phyloP scores from a whole-genome alignment of 1,140 invertebrate species.

The Drosophila nigrodunni region DNA sequence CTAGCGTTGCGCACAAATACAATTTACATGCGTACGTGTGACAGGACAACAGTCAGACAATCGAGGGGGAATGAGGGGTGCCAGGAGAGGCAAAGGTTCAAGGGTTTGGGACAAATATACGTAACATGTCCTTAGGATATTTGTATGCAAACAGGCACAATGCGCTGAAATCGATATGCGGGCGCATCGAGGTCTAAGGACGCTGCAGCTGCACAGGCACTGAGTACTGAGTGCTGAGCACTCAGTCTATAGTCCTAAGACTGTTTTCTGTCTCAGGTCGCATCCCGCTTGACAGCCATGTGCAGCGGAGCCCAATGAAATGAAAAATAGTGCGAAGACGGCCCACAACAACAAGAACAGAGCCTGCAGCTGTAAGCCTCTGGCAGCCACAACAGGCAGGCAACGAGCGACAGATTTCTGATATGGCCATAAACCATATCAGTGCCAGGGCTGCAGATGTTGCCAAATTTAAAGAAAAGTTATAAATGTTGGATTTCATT shows the following conservation, averaged over 20 bases:
- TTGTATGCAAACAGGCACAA: constrained; percentile 79
- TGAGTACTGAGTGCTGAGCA: constrained; percentile 1
- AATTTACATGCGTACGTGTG: constrained; percentile 81
- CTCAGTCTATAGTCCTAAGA: background rate
- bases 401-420: constrained; percentile 33
- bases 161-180: constrained; percentile 79
- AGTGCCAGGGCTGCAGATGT: constrained; percentile 25
- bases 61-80: constrained; percentile 6
- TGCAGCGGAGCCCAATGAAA: constrained; percentile 75
- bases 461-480: background rate
- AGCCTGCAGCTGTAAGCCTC: constrained; percentile 45
- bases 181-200: constrained; percentile 39
- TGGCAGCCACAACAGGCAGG: constrained; percentile 3
- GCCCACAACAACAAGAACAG: constrained; percentile 15
- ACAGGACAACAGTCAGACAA: constrained; percentile 22
- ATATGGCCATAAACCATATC: constrained; percentile 49
- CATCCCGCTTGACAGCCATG: constrained; percentile 74
- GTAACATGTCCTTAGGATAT: constrained; percentile 78
- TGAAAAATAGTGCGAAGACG: constrained; percentile 74
- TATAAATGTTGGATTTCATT: too few relatives aligned
- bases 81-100: background rate
- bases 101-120: constrained; percentile 30
- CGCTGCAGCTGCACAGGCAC: constrained; percentile 27
- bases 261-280: constrained; percentile 28
- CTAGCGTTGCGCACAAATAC: constrained; percentile 63